Conservation (phyloP, 2,888 invertebrate genomes). For the Graphium colonna region DNA sequence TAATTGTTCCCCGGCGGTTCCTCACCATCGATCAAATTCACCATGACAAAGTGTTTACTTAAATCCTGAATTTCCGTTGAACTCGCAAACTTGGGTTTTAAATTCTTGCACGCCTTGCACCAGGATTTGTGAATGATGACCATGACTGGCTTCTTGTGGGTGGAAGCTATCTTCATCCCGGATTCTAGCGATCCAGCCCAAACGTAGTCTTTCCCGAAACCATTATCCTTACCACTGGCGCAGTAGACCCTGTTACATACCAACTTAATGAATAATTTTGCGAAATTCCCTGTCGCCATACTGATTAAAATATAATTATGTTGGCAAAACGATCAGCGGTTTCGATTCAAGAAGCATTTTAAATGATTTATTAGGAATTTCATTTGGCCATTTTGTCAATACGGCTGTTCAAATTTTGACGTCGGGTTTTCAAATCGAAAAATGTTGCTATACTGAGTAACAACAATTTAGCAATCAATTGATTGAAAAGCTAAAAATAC, state of each 20-base stretch:
- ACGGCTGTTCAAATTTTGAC: constrained; percentile 36
- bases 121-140: constrained; percentile 83
- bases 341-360: constrained; percentile 17
- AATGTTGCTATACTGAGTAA: constrained; percentile 1
- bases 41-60: constrained; percentile 83
- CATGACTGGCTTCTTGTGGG: constrained; percentile 81
- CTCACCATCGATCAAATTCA: constrained; percentile 81
- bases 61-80: constrained; percentile 77
- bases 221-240: constrained; percentile 55
- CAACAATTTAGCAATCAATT: too few relatives aligned
- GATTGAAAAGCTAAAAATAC: too few relatives aligned
- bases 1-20: constrained; percentile 72
- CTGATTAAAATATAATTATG: constrained; percentile 13
- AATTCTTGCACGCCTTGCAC: constrained; percentile 83
- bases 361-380: constrained; percentile 27
- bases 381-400: constrained; percentile 45
- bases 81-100: constrained; percentile 81
- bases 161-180: constrained; percentile 57
- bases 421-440: neutral
- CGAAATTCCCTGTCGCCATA: constrained; percentile 50
- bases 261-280: constrained; percentile 49
- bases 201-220: constrained; percentile 63
- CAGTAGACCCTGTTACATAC: constrained; percentile 53
- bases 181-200: constrained; percentile 72
- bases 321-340: constrained; percentile 16